Conservation (phyloP, 1,140 invertebrate species). For the Drosophila elegans region DNA sequence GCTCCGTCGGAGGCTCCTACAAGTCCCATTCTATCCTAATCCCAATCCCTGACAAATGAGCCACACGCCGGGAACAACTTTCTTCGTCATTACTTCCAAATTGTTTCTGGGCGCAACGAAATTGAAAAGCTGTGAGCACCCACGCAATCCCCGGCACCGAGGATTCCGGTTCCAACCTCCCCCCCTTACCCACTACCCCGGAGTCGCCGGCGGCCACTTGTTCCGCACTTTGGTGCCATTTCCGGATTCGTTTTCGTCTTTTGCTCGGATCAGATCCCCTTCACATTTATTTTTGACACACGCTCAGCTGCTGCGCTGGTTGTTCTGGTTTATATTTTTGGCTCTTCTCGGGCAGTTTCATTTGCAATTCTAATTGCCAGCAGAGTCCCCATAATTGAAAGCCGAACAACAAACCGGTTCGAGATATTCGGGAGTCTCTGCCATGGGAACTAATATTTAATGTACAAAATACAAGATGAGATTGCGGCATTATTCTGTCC, state of each 20-base stretch:
- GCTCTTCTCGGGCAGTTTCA: conserved; percentile 34
- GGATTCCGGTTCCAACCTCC: neutral
- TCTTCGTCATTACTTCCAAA: conserved; percentile 81
- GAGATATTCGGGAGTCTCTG: conserved; percentile 10
- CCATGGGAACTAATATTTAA: neutral
- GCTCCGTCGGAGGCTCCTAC: neutral
- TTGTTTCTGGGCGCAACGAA: conserved; percentile 70
- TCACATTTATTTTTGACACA: conserved; percentile 64
- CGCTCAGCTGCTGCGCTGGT: conserved; percentile 26
- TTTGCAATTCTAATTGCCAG: conserved; percentile 79
- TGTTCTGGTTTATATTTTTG: conserved; percentile 25
- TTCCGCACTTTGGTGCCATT: conserved; percentile 67
- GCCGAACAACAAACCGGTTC: conserved; percentile 29
- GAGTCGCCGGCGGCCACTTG: conserved; percentile 48
- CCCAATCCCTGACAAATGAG: conserved; percentile 78
- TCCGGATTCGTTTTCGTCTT: conserved; percentile 55
- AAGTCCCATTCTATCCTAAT: conserved; percentile 6
- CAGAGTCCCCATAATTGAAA: conserved; percentile 59
- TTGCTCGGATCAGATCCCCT: conserved; percentile 18
- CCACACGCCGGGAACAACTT: conserved; percentile 80
- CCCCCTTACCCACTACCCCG: neutral
- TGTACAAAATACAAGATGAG: conserved; percentile 1
- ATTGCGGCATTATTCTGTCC: neutral
- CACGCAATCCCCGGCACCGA: conserved; percentile 17
- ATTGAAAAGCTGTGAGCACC: conserved; percentile 39